A percentile compares a stretch with the other conserved stretches of the same genome.
Evolutionary conservation across 2,888 invertebrate species (phyloP).

Genomic region (Imbricaverruca yamaguchii): DNA sequence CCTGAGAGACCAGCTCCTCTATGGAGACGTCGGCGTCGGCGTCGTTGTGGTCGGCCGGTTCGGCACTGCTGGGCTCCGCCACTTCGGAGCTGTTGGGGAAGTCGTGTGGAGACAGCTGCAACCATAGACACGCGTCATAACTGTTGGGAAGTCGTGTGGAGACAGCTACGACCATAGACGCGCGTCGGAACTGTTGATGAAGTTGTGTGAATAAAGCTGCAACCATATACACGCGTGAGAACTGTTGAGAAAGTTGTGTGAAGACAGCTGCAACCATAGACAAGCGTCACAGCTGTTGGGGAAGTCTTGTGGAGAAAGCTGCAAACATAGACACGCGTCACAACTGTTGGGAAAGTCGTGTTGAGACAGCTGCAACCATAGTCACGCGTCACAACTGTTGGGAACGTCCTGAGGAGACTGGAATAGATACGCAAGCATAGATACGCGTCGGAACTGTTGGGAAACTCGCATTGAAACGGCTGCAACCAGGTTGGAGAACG

Average conservation of each 20-base stretch:
- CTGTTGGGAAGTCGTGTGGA: constrained; percentile 5
- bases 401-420: background rate
- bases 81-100: background rate
- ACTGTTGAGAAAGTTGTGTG: background rate
- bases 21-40: background rate
- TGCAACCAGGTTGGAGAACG: too few relatives aligned
- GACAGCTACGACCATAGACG: background rate
- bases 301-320: too few relatives aligned
- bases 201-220: background rate
- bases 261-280: background rate
- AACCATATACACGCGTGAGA: background rate
- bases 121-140: background rate
- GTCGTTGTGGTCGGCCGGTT: background rate
- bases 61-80: background rate
- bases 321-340: too few relatives aligned
- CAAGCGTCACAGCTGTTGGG: too few relatives aligned
- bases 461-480: too few relatives aligned
- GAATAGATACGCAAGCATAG: background rate
- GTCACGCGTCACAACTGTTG: background rate
- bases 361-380: background rate
- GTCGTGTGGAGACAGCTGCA: constrained; percentile 1
- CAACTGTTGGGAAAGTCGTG: too few relatives aligned
- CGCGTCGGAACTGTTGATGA: background rate
- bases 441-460: background rate
- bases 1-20: background rate